Percentiles rank a stretch among this genome's conserved stretches.
phyloP scores from a whole-genome alignment of 2,797 vertebrate genomes.

The Anguilla pacifica region DNA sequence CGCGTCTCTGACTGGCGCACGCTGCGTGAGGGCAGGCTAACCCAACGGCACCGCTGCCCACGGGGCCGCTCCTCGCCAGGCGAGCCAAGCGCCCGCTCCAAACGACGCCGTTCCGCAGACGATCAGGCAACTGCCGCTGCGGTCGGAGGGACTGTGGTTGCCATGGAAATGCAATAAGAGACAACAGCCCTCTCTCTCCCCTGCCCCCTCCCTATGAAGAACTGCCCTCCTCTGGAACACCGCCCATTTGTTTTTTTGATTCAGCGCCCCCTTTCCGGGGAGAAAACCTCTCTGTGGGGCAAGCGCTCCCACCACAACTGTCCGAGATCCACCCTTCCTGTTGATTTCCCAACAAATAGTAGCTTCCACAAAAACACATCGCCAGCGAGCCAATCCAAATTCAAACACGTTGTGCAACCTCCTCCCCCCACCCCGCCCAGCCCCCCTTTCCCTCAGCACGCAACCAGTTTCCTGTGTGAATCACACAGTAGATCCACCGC shows the following conservation, averaged over 20 bases:
- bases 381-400: background rate
- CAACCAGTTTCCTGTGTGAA: background rate
- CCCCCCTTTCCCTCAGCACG: background rate
- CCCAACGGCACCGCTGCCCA: background rate
- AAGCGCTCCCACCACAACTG: too few relatives aligned
- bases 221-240: background rate
- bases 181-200: slow-evolving; percentile 40
- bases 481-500: background rate
- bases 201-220: background rate
- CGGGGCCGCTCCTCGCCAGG: background rate
- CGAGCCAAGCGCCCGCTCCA: background rate
- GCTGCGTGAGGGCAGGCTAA: too few relatives aligned
- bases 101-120: slow-evolving; percentile 18
- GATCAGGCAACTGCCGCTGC: slow-evolving; percentile 37
- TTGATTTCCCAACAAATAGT: background rate
- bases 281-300: background rate
- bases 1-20: too few relatives aligned
- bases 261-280: background rate
- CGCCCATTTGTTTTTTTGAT: background rate
- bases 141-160: slow-evolving; percentile 55
- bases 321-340: too few relatives aligned
- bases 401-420: background rate
- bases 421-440: background rate
- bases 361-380: background rate
- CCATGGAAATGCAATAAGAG: slow-evolving; percentile 59